A percentile compares a stretch with the other conserved stretches of the same genome.
phyloP scores from a whole-genome alignment of 2,113 vertebrate genomes.

The Etheostoma spectabile region DNA sequence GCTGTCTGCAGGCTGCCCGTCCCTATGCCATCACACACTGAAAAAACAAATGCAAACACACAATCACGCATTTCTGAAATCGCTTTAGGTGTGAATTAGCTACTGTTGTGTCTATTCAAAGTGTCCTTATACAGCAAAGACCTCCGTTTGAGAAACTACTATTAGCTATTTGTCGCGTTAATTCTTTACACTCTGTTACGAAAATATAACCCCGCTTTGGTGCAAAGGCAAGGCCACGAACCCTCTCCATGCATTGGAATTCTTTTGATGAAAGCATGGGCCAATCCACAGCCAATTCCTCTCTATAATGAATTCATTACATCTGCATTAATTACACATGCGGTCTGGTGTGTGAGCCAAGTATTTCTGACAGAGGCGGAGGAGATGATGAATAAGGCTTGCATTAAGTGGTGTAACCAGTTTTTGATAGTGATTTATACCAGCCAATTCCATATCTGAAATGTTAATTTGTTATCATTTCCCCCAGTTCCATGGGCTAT shows the following conservation, averaged over 20 bases:
- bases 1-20: conserved; percentile 92
- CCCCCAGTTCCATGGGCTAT: conserved; percentile 79
- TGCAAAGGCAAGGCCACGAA: conserved; percentile 39
- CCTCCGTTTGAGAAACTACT: not conserved
- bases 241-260: conserved; percentile 49
- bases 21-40: conserved; percentile 97
- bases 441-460: conserved; percentile 81
- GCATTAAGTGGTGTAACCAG: conserved; percentile 80
- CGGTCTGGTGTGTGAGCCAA: conserved; percentile 64
- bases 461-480: conserved; percentile 85
- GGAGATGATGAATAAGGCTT: conserved; percentile 79
- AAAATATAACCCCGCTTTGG: conserved; percentile 38
- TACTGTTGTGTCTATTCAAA: not conserved
- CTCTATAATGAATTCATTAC: conserved; percentile 77
- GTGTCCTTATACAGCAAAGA: conserved; percentile 16
- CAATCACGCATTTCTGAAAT: not conserved
- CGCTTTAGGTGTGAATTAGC: not conserved
- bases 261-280: conserved; percentile 64
- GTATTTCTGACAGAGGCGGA: conserved; percentile 69
- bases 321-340: conserved; percentile 80
- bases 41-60: conserved; percentile 27
- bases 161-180: conserved; percentile 47
- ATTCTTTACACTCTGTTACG: conserved; percentile 37
- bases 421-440: conserved; percentile 83
- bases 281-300: conserved; percentile 73